phyloP scores from a whole-genome alignment of 2,888 invertebrate genomes.

The Drosophila anomalata region DNA sequence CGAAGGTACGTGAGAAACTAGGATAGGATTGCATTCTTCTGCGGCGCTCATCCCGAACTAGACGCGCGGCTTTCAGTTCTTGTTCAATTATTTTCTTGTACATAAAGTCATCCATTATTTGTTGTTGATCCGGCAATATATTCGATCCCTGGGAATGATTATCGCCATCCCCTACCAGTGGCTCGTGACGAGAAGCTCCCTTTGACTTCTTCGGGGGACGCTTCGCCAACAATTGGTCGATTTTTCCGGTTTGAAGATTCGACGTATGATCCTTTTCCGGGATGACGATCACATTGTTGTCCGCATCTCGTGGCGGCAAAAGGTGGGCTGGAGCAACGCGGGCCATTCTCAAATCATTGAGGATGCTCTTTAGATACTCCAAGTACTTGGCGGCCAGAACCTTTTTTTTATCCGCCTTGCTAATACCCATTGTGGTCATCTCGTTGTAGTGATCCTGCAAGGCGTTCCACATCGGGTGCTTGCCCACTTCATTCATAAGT shows the following conservation, averaged over 20 bases:
- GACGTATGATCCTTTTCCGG: neutral
- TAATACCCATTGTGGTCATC: constrained; percentile 20
- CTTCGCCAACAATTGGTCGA: neutral
- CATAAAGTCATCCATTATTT: neutral
- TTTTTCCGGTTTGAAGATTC: neutral
- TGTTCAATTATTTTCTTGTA: constrained; percentile 6
- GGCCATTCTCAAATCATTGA: constrained; percentile 4
- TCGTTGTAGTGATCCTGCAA: constrained; percentile 32
- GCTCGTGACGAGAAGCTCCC: accelerated
- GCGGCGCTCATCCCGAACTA: neutral
- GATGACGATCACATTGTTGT: neutral
- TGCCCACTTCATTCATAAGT: constrained; percentile 10
- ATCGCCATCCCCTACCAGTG: too few species aligned
- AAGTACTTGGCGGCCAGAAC: constrained; percentile 44
- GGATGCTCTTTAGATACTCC: constrained; percentile 25
- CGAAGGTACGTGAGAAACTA: neutral
- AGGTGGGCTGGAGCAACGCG: neutral
- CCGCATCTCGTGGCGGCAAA: neutral
- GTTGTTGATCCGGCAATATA: neutral
- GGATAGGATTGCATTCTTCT: neutral
- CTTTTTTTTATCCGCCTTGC: neutral
- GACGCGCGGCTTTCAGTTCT: neutral
- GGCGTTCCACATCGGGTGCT: constrained; percentile 55
- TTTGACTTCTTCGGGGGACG: neutral
- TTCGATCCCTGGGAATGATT: too few species aligned